These are phyloP conservation scores for Hipposideros larvatus DNA, from an alignment of 2,797 vertebrate genomes.

Conservation along the genomic window DNA sequence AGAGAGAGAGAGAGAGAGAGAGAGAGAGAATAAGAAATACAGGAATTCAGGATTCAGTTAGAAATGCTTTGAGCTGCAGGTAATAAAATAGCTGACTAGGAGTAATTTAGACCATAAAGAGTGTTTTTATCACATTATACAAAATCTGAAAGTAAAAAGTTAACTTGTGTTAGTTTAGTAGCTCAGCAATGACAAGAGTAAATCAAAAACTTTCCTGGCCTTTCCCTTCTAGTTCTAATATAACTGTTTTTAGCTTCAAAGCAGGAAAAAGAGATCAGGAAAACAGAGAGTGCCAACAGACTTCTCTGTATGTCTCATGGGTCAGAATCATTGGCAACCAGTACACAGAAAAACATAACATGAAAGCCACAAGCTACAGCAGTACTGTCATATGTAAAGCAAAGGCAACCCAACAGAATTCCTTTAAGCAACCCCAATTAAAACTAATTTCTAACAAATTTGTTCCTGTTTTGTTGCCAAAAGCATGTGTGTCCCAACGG, in stretches of 20 bases:
- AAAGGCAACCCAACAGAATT: not conserved
- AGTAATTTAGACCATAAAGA: not conserved
- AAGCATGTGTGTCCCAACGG: not conserved
- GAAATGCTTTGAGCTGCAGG: not conserved
- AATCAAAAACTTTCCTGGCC: not conserved
- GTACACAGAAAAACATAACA: not conserved
- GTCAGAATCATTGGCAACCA: not conserved
- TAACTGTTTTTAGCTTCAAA: not conserved
- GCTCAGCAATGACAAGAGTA: not conserved
- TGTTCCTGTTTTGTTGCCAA: not conserved
- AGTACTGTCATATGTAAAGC: not conserved
- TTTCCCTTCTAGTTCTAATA: not conserved
- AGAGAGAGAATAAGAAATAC: not conserved
- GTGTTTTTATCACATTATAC: not conserved
- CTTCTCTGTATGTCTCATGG: not conserved
- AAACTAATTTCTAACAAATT: conserved; percentile 24
- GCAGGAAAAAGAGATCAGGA: not conserved
- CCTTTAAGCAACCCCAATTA: not conserved
- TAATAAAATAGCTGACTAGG: not conserved
- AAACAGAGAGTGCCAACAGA: not conserved
- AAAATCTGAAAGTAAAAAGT: not conserved
- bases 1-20: no score
- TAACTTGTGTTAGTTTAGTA: not conserved
- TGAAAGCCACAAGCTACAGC: not conserved
- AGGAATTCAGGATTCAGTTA: not conserved